phyloP scores from a whole-genome alignment of 2,113 vertebrate genomes.

The Cynocephalus volans region DNA sequence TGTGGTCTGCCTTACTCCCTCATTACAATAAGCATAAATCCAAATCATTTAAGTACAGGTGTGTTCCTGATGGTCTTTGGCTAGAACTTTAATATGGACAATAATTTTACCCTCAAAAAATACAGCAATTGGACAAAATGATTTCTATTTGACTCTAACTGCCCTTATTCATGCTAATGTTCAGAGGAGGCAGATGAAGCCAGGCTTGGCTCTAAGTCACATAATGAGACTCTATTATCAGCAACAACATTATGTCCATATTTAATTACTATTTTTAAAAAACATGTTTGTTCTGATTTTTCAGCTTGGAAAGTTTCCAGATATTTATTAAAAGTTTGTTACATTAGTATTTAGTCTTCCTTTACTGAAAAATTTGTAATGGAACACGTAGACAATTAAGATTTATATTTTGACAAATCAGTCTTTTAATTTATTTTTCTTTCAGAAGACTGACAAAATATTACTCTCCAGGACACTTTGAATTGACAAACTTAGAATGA shows the following conservation, averaged over 20 bases:
- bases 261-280: not conserved
- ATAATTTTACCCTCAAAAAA: slow-evolving; percentile 17
- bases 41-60: not conserved
- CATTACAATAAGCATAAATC: not conserved
- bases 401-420: slow-evolving; percentile 23
- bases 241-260: not conserved
- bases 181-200: slow-evolving; percentile 27
- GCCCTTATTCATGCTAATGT: slow-evolving; percentile 11
- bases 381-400: not conserved
- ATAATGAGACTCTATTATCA: not conserved
- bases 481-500: not conserved
- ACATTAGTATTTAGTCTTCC: slow-evolving; percentile 16
- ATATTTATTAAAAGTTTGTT: slow-evolving; percentile 42
- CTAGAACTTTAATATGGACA: not conserved
- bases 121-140: not conserved
- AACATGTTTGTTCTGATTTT: not conserved
- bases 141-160: slow-evolving; percentile 26
- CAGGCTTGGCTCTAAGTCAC: not conserved
- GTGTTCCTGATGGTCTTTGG: not conserved
- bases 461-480: slow-evolving; percentile 3
- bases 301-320: slow-evolving; percentile 37
- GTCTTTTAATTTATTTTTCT: slow-evolving; percentile 3
- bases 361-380: slow-evolving; percentile 3
- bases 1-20: not conserved
- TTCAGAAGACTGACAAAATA: slow-evolving; percentile 16